A percentile compares a stretch with the other conserved stretches of the same genome.
These are phyloP conservation scores for Agrotis ipsilon DNA, from an alignment of 2,888 invertebrate species.

Conservation along the genomic window DNA sequence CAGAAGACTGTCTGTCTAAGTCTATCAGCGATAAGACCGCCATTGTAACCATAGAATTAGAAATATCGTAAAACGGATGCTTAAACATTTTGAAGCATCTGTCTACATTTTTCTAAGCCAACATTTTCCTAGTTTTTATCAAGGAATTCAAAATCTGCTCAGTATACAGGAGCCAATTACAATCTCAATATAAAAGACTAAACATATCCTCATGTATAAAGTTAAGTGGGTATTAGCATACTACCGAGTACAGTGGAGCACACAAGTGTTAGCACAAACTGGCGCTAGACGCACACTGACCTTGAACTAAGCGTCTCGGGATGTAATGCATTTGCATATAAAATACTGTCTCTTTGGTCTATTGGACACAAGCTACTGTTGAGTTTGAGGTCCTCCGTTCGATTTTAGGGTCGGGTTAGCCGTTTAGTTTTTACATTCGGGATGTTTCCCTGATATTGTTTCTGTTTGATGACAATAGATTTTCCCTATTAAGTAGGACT, in stretches of 20 bases:
- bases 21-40: too few relatives aligned
- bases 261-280: slow-evolving; percentile 69
- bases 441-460: not conserved
- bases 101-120: not conserved
- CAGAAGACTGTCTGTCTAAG: too few relatives aligned
- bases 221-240: slow-evolving; percentile 53
- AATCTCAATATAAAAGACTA: slow-evolving; percentile 12
- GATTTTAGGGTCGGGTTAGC: too few relatives aligned
- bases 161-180: slow-evolving; percentile 29
- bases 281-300: slow-evolving; percentile 76
- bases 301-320: slow-evolving; percentile 84
- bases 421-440: not conserved
- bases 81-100: too few relatives aligned
- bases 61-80: too few relatives aligned
- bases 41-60: too few relatives aligned
- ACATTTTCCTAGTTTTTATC: not conserved
- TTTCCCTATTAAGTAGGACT: too few relatives aligned
- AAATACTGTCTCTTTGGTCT: slow-evolving; percentile 50
- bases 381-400: not conserved
- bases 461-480: not conserved
- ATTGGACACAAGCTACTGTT: not conserved
- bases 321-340: slow-evolving; percentile 88
- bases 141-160: not conserved
- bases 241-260: slow-evolving; percentile 67
- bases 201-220: slow-evolving; percentile 25